A percentile compares a stretch with the other conserved stretches of the same genome.
Conservation (phyloP, 1,140 invertebrate species). For the Drosophila nikananu region DNA sequence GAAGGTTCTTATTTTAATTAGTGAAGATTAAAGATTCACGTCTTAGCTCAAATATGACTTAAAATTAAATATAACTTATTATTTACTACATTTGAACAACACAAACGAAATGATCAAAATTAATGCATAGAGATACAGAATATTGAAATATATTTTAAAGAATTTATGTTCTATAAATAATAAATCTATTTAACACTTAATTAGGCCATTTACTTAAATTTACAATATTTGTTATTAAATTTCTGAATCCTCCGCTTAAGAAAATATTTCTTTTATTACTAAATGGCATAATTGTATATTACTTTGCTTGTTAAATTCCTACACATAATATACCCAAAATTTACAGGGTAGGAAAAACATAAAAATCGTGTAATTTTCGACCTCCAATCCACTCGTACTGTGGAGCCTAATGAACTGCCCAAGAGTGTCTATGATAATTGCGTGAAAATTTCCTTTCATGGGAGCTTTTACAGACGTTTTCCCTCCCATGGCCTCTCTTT, state of each 20-base stretch:
- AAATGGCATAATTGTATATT: background rate
- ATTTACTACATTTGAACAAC: background rate
- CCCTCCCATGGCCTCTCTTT: background rate
- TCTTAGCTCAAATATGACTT: background rate
- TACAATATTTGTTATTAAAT: background rate
- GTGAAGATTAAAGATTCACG: background rate
- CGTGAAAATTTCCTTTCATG: constrained; percentile 24
- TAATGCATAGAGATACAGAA: background rate
- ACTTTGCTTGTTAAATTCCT: background rate
- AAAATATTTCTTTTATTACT: background rate
- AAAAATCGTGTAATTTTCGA: constrained; percentile 47
- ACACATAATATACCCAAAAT: background rate
- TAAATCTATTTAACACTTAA: background rate
- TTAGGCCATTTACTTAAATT: background rate
- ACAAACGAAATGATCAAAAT: background rate
- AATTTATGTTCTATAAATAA: background rate
- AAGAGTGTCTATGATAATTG: constrained; percentile 58
- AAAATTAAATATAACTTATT: background rate
- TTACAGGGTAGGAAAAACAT: constrained; percentile 42
- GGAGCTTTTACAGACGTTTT: constrained; percentile 16
- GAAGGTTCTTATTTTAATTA: background rate
- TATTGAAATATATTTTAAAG: background rate
- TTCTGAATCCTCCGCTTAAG: background rate
- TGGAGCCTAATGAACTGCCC: constrained; percentile 55
- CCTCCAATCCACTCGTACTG: constrained; percentile 8